Base-by-base conservation (phyloP, 2,797 vertebrate species). In the Coranthus polyacanthus region DNA sequence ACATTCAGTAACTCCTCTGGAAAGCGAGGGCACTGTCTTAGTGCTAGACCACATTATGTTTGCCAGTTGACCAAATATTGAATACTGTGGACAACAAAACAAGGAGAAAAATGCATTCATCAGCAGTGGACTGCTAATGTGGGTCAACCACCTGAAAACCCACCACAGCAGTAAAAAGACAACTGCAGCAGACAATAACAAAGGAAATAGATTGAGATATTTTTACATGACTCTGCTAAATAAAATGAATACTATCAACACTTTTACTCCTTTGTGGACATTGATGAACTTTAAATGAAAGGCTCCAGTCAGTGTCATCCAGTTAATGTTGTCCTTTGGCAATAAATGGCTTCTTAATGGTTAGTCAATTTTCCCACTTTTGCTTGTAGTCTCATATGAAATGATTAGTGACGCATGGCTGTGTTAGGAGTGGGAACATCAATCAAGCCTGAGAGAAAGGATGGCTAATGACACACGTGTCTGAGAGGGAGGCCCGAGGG, bases 361-460 rank as follows among this genome's bases (percentile, higher is more conserved):
- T 82, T 82, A 79, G 82, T 89, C 79, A 82, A 83, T 89, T 83
- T 84, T 72, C 76, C 49, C 78, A 81, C 71, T 85, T 87, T 81
- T 84, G 69, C 38, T 16, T 51, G 57, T 67, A 54, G 80, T 79
- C 84, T 85, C 72, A 53, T 83, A 87, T 88, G 75, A 89, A 89
- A 90, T 89, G 86, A 92, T 92, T 89, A 89, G 91, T 79, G 88
- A 88, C 20, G 79, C 88, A 75, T 77, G 87, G 69, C 79, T 79
- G 81, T 84, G 79, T 85, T 54, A 55, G 59, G 68, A 81, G 81
- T 62, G 78, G 80, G 61, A 63, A 60, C 84, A 91, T 93, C 88
- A 88, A 87, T 92, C 87, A 88, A 78, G 81, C 68, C 72, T 75
- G 71, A 82, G 75, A 83, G 83, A 89, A 88, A 84, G 71, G 81